Evolutionary conservation across 2,888 invertebrate species (phyloP).

Genomic region (Hydriomena furcata): DNA sequence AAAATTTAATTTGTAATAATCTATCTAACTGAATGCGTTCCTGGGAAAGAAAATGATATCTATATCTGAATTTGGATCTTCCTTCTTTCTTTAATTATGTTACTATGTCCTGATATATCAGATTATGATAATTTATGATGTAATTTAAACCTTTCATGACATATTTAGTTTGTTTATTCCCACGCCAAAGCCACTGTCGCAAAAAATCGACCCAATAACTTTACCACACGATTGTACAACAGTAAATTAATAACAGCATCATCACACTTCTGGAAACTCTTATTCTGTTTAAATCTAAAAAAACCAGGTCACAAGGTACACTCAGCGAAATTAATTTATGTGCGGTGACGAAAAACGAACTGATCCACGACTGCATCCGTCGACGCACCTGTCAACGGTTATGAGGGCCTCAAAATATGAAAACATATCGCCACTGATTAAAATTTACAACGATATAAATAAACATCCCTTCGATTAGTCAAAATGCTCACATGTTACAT

Average conservation of each 20-base stretch:
- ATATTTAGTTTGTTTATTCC: conserved; percentile 2
- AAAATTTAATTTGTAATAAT: no score
- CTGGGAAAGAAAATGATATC: no score
- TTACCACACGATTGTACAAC: conserved; percentile 27
- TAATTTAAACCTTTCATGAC: no score
- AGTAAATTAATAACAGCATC: conserved; percentile 39
- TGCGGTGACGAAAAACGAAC: conserved; percentile 35
- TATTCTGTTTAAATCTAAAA: conserved; percentile 39
- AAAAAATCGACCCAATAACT: conserved; percentile 17
- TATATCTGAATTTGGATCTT: no score
- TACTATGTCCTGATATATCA: no score
- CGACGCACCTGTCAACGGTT: conserved; percentile 41
- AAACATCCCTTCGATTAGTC: conserved; percentile 30
- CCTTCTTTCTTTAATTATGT: no score
- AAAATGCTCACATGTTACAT: conserved; percentile 18
- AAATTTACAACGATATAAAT: conserved; percentile 30
- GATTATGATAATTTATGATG: no score
- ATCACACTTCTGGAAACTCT: conserved; percentile 44
- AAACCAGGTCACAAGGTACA: conserved; percentile 44
- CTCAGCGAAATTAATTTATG: conserved; percentile 38
- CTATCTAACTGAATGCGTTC: no score
- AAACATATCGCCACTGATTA: conserved; percentile 20
- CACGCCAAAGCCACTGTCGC: conserved; percentile 11
- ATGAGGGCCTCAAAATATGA: conserved; percentile 23
- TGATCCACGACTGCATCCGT: conserved; percentile 31